Evolutionary conservation across 2,888 invertebrate genomes (phyloP).

Genomic region (Drosophila kuntzei): DNA sequence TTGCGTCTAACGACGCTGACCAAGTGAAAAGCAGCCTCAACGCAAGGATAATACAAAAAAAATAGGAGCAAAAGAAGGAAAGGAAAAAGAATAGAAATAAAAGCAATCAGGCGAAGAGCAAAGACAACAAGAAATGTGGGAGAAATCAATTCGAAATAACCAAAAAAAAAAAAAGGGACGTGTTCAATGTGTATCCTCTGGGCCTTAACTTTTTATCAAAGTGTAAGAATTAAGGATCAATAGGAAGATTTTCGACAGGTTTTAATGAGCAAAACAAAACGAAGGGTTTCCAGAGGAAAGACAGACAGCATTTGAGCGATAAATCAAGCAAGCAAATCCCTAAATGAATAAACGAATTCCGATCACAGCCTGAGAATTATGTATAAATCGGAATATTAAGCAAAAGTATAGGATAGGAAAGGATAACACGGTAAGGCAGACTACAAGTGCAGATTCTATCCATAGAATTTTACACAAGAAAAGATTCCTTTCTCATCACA

Average conservation of each 20-base stretch:
- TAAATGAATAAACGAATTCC: no score
- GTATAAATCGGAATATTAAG: no score
- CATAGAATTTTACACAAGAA: not conserved
- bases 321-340: not conserved
- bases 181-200: not conserved
- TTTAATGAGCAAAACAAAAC: not conserved
- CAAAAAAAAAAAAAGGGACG: slow-evolving; percentile 4
- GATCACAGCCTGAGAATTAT: no score
- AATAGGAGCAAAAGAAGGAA: not conserved
- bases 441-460: no score
- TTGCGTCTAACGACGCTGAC: slow-evolving; percentile 25
- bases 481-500: not conserved
- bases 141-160: slow-evolving; percentile 11
- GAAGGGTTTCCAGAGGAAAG: not conserved
- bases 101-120: slow-evolving; percentile 29
- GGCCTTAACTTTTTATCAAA: not conserved
- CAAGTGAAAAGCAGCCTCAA: slow-evolving; percentile 14
- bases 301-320: no score
- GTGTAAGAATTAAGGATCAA: not conserved
- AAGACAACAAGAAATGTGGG: not conserved
- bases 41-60: slow-evolving; percentile 25
- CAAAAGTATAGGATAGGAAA: no score
- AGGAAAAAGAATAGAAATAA: slow-evolving; percentile 14
- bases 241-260: not conserved
- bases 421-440: not conserved